Conservation (phyloP, 2,888 invertebrate genomes). For the Trisateles emortualis region DNA sequence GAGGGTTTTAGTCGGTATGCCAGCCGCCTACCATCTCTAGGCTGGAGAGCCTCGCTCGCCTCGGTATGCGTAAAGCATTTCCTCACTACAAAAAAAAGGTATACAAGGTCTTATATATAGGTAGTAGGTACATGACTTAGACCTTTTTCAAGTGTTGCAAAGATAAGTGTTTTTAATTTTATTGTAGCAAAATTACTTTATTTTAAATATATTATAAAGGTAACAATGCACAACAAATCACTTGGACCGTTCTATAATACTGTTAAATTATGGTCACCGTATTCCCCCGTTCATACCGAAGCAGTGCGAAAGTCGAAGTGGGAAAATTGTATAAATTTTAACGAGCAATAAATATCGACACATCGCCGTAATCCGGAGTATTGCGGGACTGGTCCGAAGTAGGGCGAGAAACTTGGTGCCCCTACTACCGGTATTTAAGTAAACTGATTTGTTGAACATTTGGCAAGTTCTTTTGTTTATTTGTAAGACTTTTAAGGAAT, state of each 20-base stretch:
- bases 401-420: constrained; percentile 25
- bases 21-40: too few species aligned
- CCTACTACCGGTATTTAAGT: constrained; percentile 7
- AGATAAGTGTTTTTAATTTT: too few species aligned
- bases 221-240: not conserved
- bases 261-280: constrained; percentile 13
- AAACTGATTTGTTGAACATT: constrained; percentile 1
- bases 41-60: too few species aligned
- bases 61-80: too few species aligned
- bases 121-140: too few species aligned
- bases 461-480: not conserved
- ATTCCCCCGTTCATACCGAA: not conserved
- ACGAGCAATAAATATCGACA: constrained; percentile 58
- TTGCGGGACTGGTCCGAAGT: constrained; percentile 28
- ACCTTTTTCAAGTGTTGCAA: too few species aligned
- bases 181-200: too few species aligned
- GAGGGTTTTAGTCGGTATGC: too few species aligned
- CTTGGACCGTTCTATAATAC: not conserved
- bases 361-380: constrained; percentile 48
- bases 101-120: too few species aligned
- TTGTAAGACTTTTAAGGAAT: not conserved
- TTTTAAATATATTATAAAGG: too few species aligned
- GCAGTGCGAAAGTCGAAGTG: constrained; percentile 23
- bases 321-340: constrained; percentile 54
- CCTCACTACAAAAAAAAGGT: too few species aligned